These are phyloP conservation scores for Archegozetes longisetosus DNA, from an alignment of 1,140 invertebrate genomes.

Conservation along the genomic window DNA sequence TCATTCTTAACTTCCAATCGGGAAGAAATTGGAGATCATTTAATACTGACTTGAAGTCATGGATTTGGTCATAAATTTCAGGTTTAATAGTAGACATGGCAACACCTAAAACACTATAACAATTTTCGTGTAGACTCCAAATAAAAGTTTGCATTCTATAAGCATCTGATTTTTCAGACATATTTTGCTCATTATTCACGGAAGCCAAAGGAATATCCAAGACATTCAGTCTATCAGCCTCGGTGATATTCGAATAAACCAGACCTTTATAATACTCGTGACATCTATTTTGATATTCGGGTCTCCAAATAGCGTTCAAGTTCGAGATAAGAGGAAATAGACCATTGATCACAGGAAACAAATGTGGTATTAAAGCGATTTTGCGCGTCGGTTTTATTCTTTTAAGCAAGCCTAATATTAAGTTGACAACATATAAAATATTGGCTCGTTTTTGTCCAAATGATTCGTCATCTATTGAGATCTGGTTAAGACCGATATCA, in stretches of 20 bases:
- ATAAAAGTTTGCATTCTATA: neutral
- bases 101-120: neutral
- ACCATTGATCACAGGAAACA: neutral
- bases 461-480: neutral
- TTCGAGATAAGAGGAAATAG: neutral
- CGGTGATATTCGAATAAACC: conserved; percentile 5
- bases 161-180: neutral
- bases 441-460: neutral
- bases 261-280: neutral
- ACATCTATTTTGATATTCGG: conserved; percentile 1
- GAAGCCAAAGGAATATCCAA: neutral
- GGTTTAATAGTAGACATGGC: neutral
- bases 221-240: neutral
- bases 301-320: conserved; percentile 6
- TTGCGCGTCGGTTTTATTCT: neutral
- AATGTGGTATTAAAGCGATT: neutral
- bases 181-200: neutral
- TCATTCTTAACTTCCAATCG: neutral
- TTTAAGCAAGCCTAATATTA: neutral
- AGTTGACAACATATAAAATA: neutral
- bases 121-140: neutral
- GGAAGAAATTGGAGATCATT: neutral
- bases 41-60: neutral
- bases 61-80: neutral
- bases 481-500: neutral